phyloP scores from a whole-genome alignment of 2,113 vertebrate species.

The Nesoenas mayeri region DNA sequence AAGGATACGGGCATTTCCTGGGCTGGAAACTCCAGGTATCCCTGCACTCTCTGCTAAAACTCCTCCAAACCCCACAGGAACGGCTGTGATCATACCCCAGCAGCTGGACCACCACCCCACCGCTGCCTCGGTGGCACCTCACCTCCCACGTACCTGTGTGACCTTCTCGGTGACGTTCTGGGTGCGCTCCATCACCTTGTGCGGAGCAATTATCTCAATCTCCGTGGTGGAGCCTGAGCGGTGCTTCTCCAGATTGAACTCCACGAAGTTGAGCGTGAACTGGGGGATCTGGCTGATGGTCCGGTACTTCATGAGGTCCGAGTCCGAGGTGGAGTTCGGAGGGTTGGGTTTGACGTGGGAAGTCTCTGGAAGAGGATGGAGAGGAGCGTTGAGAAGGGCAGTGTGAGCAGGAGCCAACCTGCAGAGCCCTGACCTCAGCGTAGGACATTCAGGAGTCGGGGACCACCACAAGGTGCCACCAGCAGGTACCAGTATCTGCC shows the following conservation, averaged over 20 bases:
- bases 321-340: constrained; percentile 88
- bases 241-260: constrained; percentile 90
- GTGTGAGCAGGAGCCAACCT: not conserved
- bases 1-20: not conserved
- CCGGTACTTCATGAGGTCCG: constrained; percentile 87
- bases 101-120: not conserved
- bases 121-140: not conserved
- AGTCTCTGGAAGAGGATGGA: constrained; percentile 69
- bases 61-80: not conserved
- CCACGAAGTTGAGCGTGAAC: constrained; percentile 90
- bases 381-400: not conserved
- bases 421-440: not conserved
- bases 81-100: not conserved
- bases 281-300: constrained; percentile 91
- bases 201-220: constrained; percentile 95
- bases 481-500: not conserved
- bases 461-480: not conserved
- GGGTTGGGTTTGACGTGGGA: constrained; percentile 83
- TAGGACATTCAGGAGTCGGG: not conserved
- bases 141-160: constrained; percentile 83
- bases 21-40: not conserved
- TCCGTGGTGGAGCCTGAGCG: constrained; percentile 89
- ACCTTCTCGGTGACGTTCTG: constrained; percentile 99
- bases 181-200: constrained; percentile 93
- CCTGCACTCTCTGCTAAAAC: not conserved